Percentiles rank a stretch among this genome's conserved stretches.
These are phyloP conservation scores for Anas flavirostris DNA, from an alignment of 2,797 vertebrate genomes.

Conservation along the genomic window DNA sequence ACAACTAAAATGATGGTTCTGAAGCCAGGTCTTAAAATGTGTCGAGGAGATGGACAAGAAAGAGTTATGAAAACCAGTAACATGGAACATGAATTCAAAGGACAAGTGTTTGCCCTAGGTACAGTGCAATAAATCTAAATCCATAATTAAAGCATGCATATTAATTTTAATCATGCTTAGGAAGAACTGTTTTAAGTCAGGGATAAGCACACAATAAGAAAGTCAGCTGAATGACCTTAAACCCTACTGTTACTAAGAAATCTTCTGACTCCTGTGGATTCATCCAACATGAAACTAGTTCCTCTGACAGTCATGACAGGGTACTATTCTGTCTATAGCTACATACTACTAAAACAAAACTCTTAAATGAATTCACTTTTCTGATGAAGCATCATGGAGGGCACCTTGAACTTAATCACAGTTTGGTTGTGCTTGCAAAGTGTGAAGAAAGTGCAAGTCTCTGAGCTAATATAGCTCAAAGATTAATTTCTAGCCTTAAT, in stretches of 20 bases:
- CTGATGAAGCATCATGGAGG: conserved; percentile 51
- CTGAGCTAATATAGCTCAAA: conserved; percentile 68
- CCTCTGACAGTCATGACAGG: not conserved
- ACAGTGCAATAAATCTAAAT: not conserved
- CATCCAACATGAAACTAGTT: not conserved
- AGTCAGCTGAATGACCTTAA: not conserved
- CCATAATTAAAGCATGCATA: not conserved
- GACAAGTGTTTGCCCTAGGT: not conserved
- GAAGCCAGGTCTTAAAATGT: not conserved
- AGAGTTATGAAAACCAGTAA: not conserved
- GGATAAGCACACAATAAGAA: not conserved
- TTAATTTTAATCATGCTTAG: not conserved
- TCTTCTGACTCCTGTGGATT: not conserved
- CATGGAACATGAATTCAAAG: not conserved
- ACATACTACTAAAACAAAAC: conserved; percentile 6
- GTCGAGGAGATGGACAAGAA: not conserved
- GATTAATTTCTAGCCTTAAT: conserved; percentile 71
- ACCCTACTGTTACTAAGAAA: not conserved
- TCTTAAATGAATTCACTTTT: conserved; percentile 39
- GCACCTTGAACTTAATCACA: conserved; percentile 71
- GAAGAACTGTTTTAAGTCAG: not conserved
- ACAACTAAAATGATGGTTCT: not conserved
- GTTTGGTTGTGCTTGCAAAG: conserved; percentile 65
- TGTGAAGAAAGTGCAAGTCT: conserved; percentile 72
- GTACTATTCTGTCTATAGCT: not conserved